phyloP scores from a whole-genome alignment of 2,888 invertebrate species.

The Halictus quadricinctus region DNA sequence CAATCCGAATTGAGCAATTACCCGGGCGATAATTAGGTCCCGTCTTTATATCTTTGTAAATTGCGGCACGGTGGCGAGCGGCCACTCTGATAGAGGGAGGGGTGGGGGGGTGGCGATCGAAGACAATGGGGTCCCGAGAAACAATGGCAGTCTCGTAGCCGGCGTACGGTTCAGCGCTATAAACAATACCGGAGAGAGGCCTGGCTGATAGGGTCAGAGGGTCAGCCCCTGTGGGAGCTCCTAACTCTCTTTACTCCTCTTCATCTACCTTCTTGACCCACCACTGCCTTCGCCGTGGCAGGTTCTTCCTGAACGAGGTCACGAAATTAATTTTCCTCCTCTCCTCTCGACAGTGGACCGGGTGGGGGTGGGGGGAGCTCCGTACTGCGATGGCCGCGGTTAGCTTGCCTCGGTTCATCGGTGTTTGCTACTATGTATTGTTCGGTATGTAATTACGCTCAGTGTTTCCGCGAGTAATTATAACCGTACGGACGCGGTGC shows the following conservation, averaged over 20 bases:
- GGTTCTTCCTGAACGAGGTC: conserved; percentile 68
- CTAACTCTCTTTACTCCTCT: conserved; percentile 78
- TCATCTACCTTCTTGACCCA: conserved; percentile 65
- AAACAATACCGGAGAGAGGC: conserved; percentile 77
- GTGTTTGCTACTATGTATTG: conserved; percentile 52
- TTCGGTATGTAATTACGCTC: conserved; percentile 33
- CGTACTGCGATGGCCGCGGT: conserved; percentile 16
- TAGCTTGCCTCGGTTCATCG: conserved; percentile 30
- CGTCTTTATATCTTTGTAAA: conserved; percentile 71
- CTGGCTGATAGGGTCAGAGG: conserved; percentile 79
- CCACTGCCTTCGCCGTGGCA: conserved; percentile 54
- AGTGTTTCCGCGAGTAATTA: conserved; percentile 42
- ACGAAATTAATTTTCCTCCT: conserved; percentile 71
- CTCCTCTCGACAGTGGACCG: conserved; percentile 16
- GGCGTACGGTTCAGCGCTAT: conserved; percentile 75
- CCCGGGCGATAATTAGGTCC: conserved; percentile 73
- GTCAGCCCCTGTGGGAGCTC: conserved; percentile 81
- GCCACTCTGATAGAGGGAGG: conserved; percentile 26
- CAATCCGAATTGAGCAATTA: conserved; percentile 75
- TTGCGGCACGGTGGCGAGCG: conserved; percentile 69
- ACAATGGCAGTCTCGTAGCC: conserved; percentile 74
- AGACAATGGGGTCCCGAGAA: conserved; percentile 74
- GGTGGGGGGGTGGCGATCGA: conserved; percentile 30
- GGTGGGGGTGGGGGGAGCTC: conserved; percentile 9
- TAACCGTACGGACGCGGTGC: conserved; percentile 15